phyloP scores from a whole-genome alignment of 2,113 vertebrate genomes.

The Suricata suricatta region DNA sequence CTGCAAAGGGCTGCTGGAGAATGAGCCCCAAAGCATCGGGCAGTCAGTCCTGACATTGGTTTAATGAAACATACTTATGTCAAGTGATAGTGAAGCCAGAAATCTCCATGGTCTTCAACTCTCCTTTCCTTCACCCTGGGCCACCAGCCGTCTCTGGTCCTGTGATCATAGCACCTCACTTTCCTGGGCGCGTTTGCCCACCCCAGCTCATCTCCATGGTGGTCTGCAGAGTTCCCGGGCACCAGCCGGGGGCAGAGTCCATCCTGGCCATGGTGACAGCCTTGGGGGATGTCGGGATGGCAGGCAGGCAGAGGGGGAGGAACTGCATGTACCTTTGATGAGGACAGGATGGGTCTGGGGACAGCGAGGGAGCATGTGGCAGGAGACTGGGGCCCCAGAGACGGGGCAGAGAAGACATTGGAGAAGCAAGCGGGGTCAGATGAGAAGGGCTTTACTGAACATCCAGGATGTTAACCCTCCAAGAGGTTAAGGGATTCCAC shows the following conservation, averaged over 20 bases:
- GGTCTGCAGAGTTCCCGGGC: not conserved
- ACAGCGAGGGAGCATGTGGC: fast-evolving
- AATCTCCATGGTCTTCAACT: not conserved
- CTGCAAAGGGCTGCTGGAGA: not conserved
- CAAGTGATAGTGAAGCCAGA: not conserved
- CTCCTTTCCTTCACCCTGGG: not conserved
- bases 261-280: not conserved
- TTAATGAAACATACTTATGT: not conserved
- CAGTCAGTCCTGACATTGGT: not conserved
- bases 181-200: fast-evolving
- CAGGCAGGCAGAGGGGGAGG: not conserved
- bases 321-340: not conserved
- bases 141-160: not conserved
- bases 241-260: not conserved
- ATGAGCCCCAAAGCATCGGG: not conserved
- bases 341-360: not conserved
- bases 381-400: not conserved
- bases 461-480: not conserved
- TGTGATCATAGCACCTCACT: not conserved
- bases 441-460: not conserved
- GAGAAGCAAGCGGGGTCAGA: not conserved
- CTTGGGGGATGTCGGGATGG: not conserved
- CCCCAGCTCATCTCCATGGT: not conserved
- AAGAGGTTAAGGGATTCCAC: not conserved
- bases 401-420: not conserved